A percentile compares a stretch with the other conserved stretches of the same genome.
Conservation (phyloP, 1,140 invertebrate genomes). For the Drosophila nigrodunni region DNA sequence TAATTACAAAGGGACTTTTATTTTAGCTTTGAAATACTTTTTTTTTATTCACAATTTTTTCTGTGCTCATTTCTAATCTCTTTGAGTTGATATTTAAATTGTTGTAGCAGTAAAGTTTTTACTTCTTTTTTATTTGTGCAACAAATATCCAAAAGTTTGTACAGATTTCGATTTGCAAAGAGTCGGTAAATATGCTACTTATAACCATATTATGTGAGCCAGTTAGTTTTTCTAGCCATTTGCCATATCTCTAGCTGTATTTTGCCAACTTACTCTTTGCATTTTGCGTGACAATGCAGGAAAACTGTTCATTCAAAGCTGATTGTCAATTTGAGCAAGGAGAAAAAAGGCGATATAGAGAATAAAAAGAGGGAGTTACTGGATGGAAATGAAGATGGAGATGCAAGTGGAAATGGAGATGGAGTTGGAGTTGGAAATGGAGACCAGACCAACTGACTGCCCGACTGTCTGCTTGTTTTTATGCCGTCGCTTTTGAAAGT, state of each 20-base stretch:
- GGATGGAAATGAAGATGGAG: not conserved
- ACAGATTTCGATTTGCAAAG: constrained; percentile 17
- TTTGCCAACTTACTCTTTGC: constrained; percentile 27
- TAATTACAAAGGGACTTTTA: not conserved
- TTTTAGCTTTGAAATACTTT: constrained; percentile 11
- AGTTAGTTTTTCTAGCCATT: constrained; percentile 23
- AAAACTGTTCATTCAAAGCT: constrained; percentile 59
- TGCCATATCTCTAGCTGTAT: constrained; percentile 16
- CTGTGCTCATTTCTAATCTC: constrained; percentile 16
- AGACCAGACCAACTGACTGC: constrained; percentile 41
- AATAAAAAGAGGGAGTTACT: not conserved
- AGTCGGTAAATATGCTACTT: constrained; percentile 57
- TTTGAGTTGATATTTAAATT: constrained; percentile 24
- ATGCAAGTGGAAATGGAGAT: not conserved
- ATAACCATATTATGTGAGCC: constrained; percentile 35
- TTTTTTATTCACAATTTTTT: constrained; percentile 8
- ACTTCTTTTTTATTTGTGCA: constrained; percentile 28
- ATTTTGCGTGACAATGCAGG: constrained; percentile 14
- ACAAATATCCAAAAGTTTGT: constrained; percentile 43
- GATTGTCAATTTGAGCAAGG: constrained; percentile 52
- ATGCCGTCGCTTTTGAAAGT: constrained; percentile 64
- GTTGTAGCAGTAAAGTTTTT: constrained; percentile 20
- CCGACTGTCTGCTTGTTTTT: constrained; percentile 48
- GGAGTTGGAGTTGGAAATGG: not conserved
- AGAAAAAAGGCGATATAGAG: not conserved